Evolutionary conservation across 1,140 invertebrate species (phyloP), one percentile per base, ranked within the genome.

Genomic region (Samia ricini): DNA sequence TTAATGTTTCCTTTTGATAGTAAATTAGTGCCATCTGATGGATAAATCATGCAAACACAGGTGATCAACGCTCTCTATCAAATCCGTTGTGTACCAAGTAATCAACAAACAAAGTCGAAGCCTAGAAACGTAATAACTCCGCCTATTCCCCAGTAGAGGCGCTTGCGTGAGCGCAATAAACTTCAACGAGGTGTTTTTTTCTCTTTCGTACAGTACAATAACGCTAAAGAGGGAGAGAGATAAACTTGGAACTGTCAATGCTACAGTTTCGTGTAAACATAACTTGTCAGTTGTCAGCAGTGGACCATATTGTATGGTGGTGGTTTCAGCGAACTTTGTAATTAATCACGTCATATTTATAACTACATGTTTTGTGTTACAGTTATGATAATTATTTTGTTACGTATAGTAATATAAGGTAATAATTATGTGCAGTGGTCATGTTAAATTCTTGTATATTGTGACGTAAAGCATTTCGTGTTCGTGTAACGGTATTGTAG

Each of bases 401-500:
- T 60, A n/a, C 20, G 26, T 33, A 36, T 42, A n/a, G n/a, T n/a
- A 42, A 42, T 42, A 36, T 36, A 56, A 29, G 24, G 19, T 19
- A 36, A 36, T 33, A 5, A 6, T 33, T 56, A 56, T 56, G 33
- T 42, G 33, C 2, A 56, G 21, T 56, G 55, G 12, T 20, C 15
- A 51, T 66, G 20, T 48, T 19, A 29, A 22, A 3, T 29, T 33
- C 2, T 33, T 59, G 42, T 55, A 50, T 67, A 67, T 76, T 60
- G 71, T 77, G 69, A 77, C 79, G 74, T 72, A 42, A 68, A 74
- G 71, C 64, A 42, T 15, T 8, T 42, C 12, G 33, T 76, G 64
- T 68, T 71, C 48, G 63, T 76, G 61, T 88, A 88, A 88, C 85
- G 85, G 83, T 81, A 85, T 76, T 68, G 66, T 70, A 21, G 15